A percentile compares a stretch with the other conserved stretches of the same genome.
Evolutionary conservation across 2,797 vertebrate species (phyloP).

Genomic region (Zenarchopterus dispar): DNA sequence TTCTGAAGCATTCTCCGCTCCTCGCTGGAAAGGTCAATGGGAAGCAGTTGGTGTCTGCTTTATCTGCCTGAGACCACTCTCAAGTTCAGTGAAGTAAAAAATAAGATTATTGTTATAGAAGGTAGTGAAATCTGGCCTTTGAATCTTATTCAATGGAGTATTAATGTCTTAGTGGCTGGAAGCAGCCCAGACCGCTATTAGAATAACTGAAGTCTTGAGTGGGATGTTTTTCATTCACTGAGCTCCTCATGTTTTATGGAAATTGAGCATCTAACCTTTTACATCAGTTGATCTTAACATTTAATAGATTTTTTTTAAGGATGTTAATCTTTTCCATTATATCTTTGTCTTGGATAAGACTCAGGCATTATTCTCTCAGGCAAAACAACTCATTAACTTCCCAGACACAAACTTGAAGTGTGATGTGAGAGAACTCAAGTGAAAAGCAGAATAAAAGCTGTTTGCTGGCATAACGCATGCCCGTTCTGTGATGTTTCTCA

Average conservation of each 20-base stretch:
- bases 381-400: slow-evolving; percentile 73
- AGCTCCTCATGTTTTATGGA: slow-evolving; percentile 71
- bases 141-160: slow-evolving; percentile 73
- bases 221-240: slow-evolving; percentile 69
- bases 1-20: slow-evolving; percentile 65
- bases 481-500: slow-evolving; percentile 32
- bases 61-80: slow-evolving; percentile 78
- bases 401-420: slow-evolving; percentile 64
- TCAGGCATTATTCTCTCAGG: slow-evolving; percentile 61
- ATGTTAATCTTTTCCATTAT: slow-evolving; percentile 76
- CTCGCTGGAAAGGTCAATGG: slow-evolving; percentile 79
- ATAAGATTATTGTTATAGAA: slow-evolving; percentile 80
- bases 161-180: slow-evolving; percentile 71
- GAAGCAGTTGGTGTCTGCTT: slow-evolving; percentile 74
- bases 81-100: slow-evolving; percentile 81
- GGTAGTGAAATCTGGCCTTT: slow-evolving; percentile 73
- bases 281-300: slow-evolving; percentile 75
- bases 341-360: slow-evolving; percentile 67
- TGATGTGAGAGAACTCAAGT: slow-evolving; percentile 47
- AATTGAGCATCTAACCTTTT: slow-evolving; percentile 73
- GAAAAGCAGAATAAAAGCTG: slow-evolving; percentile 37
- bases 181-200: slow-evolving; percentile 72
- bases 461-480: slow-evolving; percentile 13
- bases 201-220: slow-evolving; percentile 69
- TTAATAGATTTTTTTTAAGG: slow-evolving; percentile 76